Evolutionary conservation across 2,888 invertebrate species (phyloP).

Genomic region (Spisula subtruncata): DNA sequence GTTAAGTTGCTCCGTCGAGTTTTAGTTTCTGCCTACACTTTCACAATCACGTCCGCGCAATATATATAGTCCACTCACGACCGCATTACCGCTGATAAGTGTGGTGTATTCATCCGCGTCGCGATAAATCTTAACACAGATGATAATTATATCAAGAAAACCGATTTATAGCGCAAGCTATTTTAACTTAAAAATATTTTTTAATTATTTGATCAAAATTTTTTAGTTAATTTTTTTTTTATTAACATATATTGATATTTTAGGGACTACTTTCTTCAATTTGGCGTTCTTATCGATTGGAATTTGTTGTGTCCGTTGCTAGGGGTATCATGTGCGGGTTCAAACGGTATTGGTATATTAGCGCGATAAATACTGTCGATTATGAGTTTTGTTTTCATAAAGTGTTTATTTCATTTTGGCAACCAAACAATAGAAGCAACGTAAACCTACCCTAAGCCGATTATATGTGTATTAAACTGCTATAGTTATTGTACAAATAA

Average conservation of each 20-base stretch:
- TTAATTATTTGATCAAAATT: neutral
- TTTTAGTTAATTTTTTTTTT: neutral
- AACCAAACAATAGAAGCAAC: neutral
- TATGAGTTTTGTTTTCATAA: conserved; percentile 61
- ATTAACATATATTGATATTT: neutral
- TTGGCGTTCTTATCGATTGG: neutral
- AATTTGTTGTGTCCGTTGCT: conserved; percentile 36
- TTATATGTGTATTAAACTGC: neutral
- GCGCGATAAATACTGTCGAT: conserved; percentile 46
- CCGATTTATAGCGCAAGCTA: too few relatives aligned
- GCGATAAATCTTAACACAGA: neutral
- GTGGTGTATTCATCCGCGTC: conserved; percentile 25
- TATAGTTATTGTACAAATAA: neutral
- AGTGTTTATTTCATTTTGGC: conserved; percentile 9
- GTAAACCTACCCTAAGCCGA: conserved; percentile 9
- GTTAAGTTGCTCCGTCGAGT: conserved; percentile 5
- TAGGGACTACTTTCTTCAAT: conserved; percentile 30
- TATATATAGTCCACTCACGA: conserved; percentile 15
- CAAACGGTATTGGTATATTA: conserved; percentile 46
- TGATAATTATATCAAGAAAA: neutral
- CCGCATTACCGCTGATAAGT: conserved; percentile 12
- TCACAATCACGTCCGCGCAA: neutral
- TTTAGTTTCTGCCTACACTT: conserved; percentile 27
- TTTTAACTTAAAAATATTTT: neutral
- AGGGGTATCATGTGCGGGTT: conserved; percentile 32